phyloP scores from a whole-genome alignment of 1,140 invertebrate genomes.

The Akabosia matsudoensis region DNA sequence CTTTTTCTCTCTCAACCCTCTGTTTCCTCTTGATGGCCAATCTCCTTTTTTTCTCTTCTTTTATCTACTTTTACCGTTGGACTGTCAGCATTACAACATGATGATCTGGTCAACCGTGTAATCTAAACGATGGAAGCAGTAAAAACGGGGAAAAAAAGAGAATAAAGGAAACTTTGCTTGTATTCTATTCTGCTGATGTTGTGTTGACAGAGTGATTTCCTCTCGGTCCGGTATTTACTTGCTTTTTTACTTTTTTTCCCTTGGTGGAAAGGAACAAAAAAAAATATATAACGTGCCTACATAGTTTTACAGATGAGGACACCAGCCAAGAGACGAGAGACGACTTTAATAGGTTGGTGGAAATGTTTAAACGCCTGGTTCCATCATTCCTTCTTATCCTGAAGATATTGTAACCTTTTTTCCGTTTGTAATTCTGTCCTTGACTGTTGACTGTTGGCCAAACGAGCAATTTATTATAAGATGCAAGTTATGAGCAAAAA shows the following conservation, averaged over 20 bases:
- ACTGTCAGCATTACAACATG: background rate
- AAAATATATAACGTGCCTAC: no score
- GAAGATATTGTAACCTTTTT: no score
- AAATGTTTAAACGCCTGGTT: no score
- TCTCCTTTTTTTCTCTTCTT: conserved; percentile 7
- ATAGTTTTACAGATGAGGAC: no score
- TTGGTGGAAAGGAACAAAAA: no score
- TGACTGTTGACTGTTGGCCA: background rate
- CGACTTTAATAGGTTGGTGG: no score
- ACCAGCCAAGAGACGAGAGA: no score
- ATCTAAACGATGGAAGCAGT: background rate
- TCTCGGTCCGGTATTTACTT: background rate
- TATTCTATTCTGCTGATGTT: no score
- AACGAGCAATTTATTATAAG: background rate
- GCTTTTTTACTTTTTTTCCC: background rate
- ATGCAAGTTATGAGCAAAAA: no score
- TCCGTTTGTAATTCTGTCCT: background rate
- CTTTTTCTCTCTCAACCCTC: background rate
- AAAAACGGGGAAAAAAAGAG: background rate
- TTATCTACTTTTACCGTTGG: background rate
- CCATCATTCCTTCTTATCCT: background rate
- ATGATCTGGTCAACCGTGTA: background rate
- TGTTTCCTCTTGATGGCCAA: background rate
- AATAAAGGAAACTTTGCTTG: background rate
- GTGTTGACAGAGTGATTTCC: background rate